Base-by-base conservation (phyloP, 92 coral and sea anemone genomes). In the Pocillopora grandis region DNA sequence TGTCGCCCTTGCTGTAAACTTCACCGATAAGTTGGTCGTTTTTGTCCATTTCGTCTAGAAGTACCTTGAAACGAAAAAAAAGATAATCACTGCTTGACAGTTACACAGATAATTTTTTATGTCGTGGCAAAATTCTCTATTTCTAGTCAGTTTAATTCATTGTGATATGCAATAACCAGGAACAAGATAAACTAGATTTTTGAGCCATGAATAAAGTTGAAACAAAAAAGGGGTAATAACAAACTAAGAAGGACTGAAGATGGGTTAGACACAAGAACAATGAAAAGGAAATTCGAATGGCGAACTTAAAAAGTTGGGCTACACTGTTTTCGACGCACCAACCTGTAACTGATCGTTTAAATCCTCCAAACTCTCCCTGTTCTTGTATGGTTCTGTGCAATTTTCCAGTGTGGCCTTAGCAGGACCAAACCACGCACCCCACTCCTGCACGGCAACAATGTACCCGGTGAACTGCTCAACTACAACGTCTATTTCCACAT, bases 21-120 rank as follows among this genome's bases (percentile, higher is more conserved):
- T 97, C 99, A 31, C 97, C 98, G 33, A 97, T 97, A 16, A 97
- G 89, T 80, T 87, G 90, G 72, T 97, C 99, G 72, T 89, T 93
- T 27, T 89, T 93, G 92, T 97, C 99, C 99, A 97, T 97, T 80
- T 97, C 99, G 79, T 97, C 99, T 66, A 97, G 83, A 48, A 97
- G 87, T 15, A 87, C 92, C 99, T 97, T 66, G 1, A 5, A 77
- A 15, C 52, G 17, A 12, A 58, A 60, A 62, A 12, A 69, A 5
- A 33, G 0, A 15, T 69, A 3, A 14, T 16, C 14, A 12, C 62
- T 59, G 18, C 62, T 59, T 16, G 2, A 59, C 18, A 16, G 14
- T 16, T 10, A 2, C 10, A 42, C 5, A 42, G 52, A 7, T 0
- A 42, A 42, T 3, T 42, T 3, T 42, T 42, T 3, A 42, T 42